Percentiles rank a stretch among this genome's conserved stretches.
These are phyloP conservation scores for Parnassius glacialis DNA, from an alignment of 2,888 invertebrate species.

Conservation along the genomic window DNA sequence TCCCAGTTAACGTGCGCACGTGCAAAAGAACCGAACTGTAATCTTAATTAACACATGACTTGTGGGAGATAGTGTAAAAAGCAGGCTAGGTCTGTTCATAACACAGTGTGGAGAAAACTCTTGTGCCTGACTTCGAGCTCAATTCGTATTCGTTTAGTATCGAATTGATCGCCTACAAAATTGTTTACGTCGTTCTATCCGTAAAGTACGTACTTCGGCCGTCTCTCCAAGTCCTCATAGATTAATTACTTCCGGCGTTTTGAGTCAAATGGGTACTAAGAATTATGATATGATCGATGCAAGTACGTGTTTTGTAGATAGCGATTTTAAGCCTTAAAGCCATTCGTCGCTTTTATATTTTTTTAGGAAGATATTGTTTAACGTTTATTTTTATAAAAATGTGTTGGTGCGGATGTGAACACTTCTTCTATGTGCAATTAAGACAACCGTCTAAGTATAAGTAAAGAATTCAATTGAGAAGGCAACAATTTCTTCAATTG, in stretches of 20 bases:
- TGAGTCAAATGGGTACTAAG: slow-evolving; percentile 5
- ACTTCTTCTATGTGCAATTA: background rate
- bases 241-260: slow-evolving; percentile 17
- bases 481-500: slow-evolving; percentile 4
- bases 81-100: slow-evolving; percentile 3
- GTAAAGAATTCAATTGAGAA: slow-evolving; percentile 4
- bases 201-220: slow-evolving; percentile 19
- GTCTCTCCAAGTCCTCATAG: slow-evolving; percentile 10
- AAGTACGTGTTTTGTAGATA: slow-evolving; percentile 8
- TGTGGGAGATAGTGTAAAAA: slow-evolving; percentile 25
- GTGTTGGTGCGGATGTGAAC: slow-evolving; percentile 2
- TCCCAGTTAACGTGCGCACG: slow-evolving; percentile 93
- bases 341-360: slow-evolving; percentile 23
- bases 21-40: slow-evolving; percentile 83
- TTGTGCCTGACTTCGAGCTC: slow-evolving; percentile 12
- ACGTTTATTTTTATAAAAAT: slow-evolving; percentile 4
- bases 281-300: slow-evolving; percentile 1
- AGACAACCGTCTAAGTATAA: background rate
- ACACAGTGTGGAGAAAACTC: slow-evolving; percentile 5
- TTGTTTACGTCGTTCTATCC: slow-evolving; percentile 10
- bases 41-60: slow-evolving; percentile 42
- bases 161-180: slow-evolving; percentile 8
- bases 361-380: slow-evolving; percentile 23
- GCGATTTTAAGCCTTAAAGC: slow-evolving; percentile 2
- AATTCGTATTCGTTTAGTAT: slow-evolving; percentile 8